A percentile compares a stretch with the other conserved stretches of the same genome.
phyloP scores from a whole-genome alignment of 2,888 invertebrate genomes.

The Ophraella communa region DNA sequence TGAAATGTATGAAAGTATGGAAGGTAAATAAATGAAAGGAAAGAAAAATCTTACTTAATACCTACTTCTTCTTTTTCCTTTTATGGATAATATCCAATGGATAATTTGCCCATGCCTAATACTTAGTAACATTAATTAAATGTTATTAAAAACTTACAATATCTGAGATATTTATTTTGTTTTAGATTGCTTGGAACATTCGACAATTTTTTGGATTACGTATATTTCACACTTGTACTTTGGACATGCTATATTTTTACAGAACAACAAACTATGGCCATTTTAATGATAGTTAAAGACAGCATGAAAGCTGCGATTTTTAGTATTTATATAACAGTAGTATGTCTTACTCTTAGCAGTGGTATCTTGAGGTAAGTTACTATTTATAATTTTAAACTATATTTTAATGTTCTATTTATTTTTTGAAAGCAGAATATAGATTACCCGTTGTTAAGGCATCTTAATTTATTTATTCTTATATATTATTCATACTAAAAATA shows the following conservation, averaged over 20 bases:
- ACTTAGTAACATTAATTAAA: too few relatives aligned
- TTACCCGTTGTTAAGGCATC: too few relatives aligned
- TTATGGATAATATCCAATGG: too few relatives aligned
- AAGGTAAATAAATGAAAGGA: too few relatives aligned
- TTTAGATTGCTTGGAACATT: slow-evolving; percentile 67
- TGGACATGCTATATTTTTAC: slow-evolving; percentile 87
- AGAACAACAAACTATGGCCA: slow-evolving; percentile 83
- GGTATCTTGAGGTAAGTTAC: slow-evolving; percentile 78
- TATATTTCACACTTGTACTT: slow-evolving; percentile 73
- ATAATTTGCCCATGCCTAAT: too few relatives aligned
- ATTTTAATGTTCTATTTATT: neutral
- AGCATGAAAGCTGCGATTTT: slow-evolving; percentile 78
- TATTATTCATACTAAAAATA: too few relatives aligned
- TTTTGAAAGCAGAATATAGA: too few relatives aligned
- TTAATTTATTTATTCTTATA: too few relatives aligned
- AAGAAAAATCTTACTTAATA: too few relatives aligned
- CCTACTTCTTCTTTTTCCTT: too few relatives aligned
- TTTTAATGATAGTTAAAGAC: slow-evolving; percentile 81
- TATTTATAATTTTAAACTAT: neutral
- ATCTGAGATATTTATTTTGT: slow-evolving; percentile 12
- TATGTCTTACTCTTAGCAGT: slow-evolving; percentile 75
- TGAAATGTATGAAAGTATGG: too few relatives aligned
- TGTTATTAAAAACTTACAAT: slow-evolving; percentile 10
- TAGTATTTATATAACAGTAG: slow-evolving; percentile 78
- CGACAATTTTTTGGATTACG: slow-evolving; percentile 66